Conservation (phyloP, 1,140 invertebrate species). For the Eueides isabella region DNA sequence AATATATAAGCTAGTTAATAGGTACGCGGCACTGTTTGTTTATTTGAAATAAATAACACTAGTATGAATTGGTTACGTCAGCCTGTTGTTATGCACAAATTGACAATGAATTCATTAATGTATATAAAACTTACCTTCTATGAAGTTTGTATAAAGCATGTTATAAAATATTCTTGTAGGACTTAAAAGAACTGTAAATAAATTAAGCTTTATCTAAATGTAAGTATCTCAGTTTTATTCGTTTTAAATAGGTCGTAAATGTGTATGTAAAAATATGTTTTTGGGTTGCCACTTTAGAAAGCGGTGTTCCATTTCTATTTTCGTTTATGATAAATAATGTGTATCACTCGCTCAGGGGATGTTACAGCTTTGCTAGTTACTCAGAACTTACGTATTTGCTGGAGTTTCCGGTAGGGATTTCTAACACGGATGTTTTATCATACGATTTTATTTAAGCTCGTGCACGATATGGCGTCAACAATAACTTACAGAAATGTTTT, state of each 20-base stretch:
- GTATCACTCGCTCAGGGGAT: slow-evolving; percentile 20
- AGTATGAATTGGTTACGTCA: too few species aligned
- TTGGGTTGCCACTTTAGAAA: slow-evolving; percentile 34
- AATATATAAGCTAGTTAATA: too few species aligned
- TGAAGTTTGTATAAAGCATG: not conserved
- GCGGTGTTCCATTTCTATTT: slow-evolving; percentile 34
- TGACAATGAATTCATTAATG: too few species aligned
- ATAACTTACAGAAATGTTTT: not conserved
- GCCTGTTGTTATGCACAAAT: too few species aligned
- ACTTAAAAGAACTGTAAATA: not conserved
- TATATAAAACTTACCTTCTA: not conserved
- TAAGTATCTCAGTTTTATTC: slow-evolving; percentile 26
- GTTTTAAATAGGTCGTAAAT: slow-evolving; percentile 38
- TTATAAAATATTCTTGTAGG: not conserved
- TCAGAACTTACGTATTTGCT: slow-evolving; percentile 21
- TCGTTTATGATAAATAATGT: slow-evolving; percentile 20
- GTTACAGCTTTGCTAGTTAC: slow-evolving; percentile 6
- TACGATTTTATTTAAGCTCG: not conserved
- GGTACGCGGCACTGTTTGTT: too few species aligned
- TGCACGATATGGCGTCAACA: not conserved
- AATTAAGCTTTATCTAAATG: slow-evolving; percentile 28
- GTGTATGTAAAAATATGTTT: slow-evolving; percentile 22
- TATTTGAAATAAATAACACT: too few species aligned
- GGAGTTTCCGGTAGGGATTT: slow-evolving; percentile 22
- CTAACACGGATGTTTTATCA: slow-evolving; percentile 21